Percentiles rank a stretch among this genome's conserved stretches.
These are phyloP conservation scores for Crotalus helleri DNA, from an alignment of 2,113 vertebrate species.

Conservation along the genomic window DNA sequence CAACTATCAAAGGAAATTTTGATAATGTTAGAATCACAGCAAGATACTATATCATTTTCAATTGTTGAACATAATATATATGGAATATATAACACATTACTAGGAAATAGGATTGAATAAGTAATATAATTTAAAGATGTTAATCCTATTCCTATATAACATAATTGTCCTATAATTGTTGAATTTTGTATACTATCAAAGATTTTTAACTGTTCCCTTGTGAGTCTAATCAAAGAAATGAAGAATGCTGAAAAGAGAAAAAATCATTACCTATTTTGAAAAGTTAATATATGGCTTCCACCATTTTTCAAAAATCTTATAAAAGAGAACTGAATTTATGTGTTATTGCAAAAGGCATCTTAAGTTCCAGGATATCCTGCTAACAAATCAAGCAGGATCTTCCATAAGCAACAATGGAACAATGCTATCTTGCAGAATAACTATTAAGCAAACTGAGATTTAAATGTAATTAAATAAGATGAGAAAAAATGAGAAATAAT, in stretches of 20 bases:
- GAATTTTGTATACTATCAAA: not conserved
- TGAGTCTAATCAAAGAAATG: not conserved
- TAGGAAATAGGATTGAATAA: not conserved
- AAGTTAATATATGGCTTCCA: not conserved
- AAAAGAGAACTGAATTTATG: not conserved
- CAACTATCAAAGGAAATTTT: slow-evolving; percentile 23
- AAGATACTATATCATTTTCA: slow-evolving; percentile 18
- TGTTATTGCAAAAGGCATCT: not conserved
- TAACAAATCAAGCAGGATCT: not conserved
- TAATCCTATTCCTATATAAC: not conserved
- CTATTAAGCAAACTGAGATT: not conserved
- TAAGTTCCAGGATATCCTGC: not conserved
- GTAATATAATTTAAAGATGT: not conserved
- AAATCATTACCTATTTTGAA: not conserved
- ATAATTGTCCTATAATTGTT: not conserved
- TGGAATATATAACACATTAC: slow-evolving; percentile 33
- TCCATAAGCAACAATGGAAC: not conserved
- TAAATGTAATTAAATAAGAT: not conserved
- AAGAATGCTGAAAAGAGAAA: not conserved
- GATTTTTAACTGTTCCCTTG: not conserved
- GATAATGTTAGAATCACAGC: slow-evolving; percentile 39
- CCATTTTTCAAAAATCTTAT: not conserved
- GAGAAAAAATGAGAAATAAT: not conserved
- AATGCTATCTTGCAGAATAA: not conserved
- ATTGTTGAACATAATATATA: slow-evolving; percentile 50